A percentile compares a stretch with the other conserved stretches of the same genome.
These are phyloP conservation scores for Theretra japonica DNA, from an alignment of 2,888 invertebrate genomes.

Conservation along the genomic window DNA sequence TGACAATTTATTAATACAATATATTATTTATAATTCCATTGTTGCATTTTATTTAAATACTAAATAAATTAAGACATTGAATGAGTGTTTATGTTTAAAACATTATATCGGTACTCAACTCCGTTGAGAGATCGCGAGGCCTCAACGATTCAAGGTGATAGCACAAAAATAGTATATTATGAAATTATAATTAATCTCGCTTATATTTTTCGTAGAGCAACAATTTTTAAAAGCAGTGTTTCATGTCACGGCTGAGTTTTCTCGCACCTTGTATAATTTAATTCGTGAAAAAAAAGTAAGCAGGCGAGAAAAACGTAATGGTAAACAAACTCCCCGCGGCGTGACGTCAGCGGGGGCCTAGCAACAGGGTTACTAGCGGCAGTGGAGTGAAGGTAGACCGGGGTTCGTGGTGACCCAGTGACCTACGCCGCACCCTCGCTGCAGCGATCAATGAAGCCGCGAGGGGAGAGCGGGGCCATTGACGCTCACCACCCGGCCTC, in stretches of 20 bases:
- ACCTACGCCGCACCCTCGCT: slow-evolving; percentile 57
- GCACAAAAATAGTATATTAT: slow-evolving; percentile 45
- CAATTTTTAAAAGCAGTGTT: slow-evolving; percentile 47
- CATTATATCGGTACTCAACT: neutral
- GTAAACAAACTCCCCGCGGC: slow-evolving; percentile 51
- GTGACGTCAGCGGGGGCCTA: slow-evolving; percentile 48
- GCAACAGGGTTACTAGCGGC: slow-evolving; percentile 40
- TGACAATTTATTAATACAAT: no score
- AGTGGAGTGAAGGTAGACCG: neutral
- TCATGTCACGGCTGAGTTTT: slow-evolving; percentile 49
- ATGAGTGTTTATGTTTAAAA: neutral
- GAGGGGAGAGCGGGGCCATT: slow-evolving; percentile 55
- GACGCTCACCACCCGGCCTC: slow-evolving; percentile 48
- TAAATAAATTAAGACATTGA: no score
- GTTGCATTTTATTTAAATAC: no score
- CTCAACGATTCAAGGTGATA: slow-evolving; percentile 38
- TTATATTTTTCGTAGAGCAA: slow-evolving; percentile 40
- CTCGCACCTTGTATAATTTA: slow-evolving; percentile 53
- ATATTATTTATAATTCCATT: no score
- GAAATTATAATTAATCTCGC: slow-evolving; percentile 40
- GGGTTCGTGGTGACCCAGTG: slow-evolving; percentile 58
- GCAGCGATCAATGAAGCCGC: slow-evolving; percentile 74
- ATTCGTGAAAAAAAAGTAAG: slow-evolving; percentile 46
- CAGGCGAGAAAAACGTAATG: slow-evolving; percentile 51
- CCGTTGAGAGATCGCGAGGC: slow-evolving; percentile 18